Conservation (phyloP, 1,140 invertebrate genomes). For the Drosophila leontia region DNA sequence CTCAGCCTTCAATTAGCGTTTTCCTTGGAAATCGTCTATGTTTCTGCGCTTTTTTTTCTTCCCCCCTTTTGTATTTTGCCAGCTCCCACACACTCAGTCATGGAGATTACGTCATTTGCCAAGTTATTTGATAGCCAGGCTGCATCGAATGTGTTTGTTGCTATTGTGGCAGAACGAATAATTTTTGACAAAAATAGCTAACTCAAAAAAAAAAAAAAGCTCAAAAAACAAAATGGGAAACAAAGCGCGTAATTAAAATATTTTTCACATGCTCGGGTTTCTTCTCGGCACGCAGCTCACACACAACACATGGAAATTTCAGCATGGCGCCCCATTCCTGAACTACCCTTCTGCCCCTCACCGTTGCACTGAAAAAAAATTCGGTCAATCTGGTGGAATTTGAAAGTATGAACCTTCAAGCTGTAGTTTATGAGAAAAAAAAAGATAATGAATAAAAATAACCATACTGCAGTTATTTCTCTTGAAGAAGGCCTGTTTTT, state of each 20-base stretch:
- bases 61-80: constrained; percentile 27
- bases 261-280: constrained; percentile 77
- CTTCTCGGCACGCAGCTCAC: constrained; percentile 33
- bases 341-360: background rate
- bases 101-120: constrained; percentile 67
- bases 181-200: constrained; percentile 75
- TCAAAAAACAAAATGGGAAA: constrained; percentile 42
- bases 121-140: constrained; percentile 72
- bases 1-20: constrained; percentile 77
- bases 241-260: constrained; percentile 75
- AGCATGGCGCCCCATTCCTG: constrained; percentile 22
- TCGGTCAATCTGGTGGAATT: too few species aligned
- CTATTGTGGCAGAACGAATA: constrained; percentile 27
- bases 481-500: background rate
- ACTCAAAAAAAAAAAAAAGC: constrained; percentile 42
- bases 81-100: constrained; percentile 10
- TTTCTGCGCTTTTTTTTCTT: constrained; percentile 14
- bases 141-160: constrained; percentile 54
- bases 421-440: background rate
- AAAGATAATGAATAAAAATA: background rate
- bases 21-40: constrained; percentile 46
- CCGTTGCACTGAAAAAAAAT: background rate
- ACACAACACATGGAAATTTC: constrained; percentile 33
- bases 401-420: background rate
- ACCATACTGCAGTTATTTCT: background rate